phyloP scores from a whole-genome alignment of 2,113 vertebrate genomes.

The Pristiophorus japonicus region DNA sequence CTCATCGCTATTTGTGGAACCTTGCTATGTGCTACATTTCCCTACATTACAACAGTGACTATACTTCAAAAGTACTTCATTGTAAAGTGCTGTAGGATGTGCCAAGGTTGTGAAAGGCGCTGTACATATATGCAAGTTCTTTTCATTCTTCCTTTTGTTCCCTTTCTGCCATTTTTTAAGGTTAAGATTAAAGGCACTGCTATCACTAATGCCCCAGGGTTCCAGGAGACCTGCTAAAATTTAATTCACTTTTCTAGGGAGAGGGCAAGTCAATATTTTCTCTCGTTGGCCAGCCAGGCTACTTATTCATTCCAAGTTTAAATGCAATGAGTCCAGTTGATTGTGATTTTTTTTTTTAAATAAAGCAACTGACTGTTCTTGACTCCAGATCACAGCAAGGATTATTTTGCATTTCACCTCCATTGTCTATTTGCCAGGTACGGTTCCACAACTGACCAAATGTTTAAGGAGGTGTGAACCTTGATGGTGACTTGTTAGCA shows the following conservation, averaged over 20 bases:
- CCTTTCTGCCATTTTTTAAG: no score
- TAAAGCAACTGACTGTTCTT: background rate
- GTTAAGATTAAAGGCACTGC: background rate
- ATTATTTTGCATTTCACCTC: background rate
- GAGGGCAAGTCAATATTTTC: background rate
- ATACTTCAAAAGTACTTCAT: background rate
- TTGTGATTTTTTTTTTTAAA: background rate
- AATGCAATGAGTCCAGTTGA: background rate
- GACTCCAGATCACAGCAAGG: background rate
- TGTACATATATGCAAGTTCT: background rate
- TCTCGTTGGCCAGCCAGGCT: background rate
- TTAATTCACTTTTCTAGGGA: background rate
- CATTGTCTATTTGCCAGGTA: background rate
- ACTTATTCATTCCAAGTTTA: background rate
- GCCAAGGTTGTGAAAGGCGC: background rate
- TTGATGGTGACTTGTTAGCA: background rate
- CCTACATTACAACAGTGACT: slow-evolving; percentile 1
- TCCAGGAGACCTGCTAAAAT: background rate
- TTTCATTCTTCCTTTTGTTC: background rate
- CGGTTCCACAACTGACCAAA: background rate
- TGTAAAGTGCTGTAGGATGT: background rate
- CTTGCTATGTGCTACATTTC: background rate
- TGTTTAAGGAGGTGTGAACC: background rate
- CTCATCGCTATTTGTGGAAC: background rate
- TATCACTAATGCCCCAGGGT: background rate